Percentiles rank a stretch among this genome's conserved stretches.
These are phyloP conservation scores for Papilio polytes DNA, from an alignment of 1,140 invertebrate species.

Conservation along the genomic window DNA sequence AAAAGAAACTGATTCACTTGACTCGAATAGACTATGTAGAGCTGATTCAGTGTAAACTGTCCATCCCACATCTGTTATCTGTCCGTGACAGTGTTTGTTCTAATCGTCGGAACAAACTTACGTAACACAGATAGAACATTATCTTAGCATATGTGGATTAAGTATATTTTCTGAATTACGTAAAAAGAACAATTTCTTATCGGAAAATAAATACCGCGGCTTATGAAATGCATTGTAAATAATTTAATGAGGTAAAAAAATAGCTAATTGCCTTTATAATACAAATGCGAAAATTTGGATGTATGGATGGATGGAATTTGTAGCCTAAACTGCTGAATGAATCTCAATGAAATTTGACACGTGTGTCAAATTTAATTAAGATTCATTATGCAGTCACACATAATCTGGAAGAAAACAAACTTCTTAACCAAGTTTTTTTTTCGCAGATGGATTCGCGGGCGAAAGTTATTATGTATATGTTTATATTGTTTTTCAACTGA, in stretches of 20 bases:
- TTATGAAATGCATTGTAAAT: neutral
- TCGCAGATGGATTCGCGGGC: no score
- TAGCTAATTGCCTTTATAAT: no score
- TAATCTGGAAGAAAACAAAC: no score
- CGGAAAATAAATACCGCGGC: neutral
- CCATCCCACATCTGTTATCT: slow-evolving; percentile 31
- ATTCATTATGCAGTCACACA: no score
- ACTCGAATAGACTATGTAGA: slow-evolving; percentile 18
- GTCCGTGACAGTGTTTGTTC: slow-evolving; percentile 24
- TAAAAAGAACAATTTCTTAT: slow-evolving; percentile 8
- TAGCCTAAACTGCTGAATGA: no score
- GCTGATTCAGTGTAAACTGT: slow-evolving; percentile 9
- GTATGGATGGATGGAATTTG: no score
- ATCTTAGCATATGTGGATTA: slow-evolving; percentile 1
- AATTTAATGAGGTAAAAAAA: neutral
- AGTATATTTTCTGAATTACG: slow-evolving; percentile 11
- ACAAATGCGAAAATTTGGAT: no score
- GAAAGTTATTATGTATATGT: neutral
- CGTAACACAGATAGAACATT: slow-evolving; percentile 12
- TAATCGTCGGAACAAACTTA: slow-evolving; percentile 25
- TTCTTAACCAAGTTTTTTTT: no score
- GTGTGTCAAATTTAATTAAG: no score
- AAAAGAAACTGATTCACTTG: slow-evolving; percentile 31
- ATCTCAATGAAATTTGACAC: no score
- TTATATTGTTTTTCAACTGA: neutral